Percentiles rank a stretch among this genome's conserved stretches.
These are phyloP conservation scores for Talpa occidentalis DNA, from an alignment of 2,113 vertebrate species.

Conservation along the genomic window DNA sequence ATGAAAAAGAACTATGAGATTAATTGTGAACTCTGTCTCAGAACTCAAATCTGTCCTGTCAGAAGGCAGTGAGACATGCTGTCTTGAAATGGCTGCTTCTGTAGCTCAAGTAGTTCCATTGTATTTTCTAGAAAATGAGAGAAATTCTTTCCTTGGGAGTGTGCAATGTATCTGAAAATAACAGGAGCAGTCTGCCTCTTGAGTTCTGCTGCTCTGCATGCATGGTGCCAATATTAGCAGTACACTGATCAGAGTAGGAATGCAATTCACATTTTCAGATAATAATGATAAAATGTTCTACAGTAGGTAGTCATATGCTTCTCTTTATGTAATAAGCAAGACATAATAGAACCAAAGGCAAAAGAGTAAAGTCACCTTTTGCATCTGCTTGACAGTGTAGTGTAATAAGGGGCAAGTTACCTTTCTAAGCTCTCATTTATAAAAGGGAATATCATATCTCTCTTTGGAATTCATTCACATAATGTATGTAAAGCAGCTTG, in stretches of 20 bases:
- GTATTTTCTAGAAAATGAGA: constrained; percentile 40
- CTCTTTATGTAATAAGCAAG: not conserved
- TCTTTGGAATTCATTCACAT: constrained; percentile 56
- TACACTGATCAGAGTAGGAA: not conserved
- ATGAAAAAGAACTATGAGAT: constrained; percentile 17
- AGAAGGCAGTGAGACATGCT: not conserved
- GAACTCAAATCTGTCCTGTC: not conserved
- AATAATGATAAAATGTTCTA: not conserved
- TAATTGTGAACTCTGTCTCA: not conserved
- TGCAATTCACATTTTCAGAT: not conserved
- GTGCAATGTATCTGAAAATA: not conserved
- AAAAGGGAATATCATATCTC: constrained; percentile 27
- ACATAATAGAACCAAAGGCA: not conserved
- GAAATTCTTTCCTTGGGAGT: not conserved
- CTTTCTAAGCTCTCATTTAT: constrained; percentile 43
- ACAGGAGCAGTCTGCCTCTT: not conserved
- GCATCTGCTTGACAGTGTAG: not conserved
- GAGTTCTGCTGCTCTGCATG: not conserved
- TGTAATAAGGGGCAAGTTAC: not conserved
- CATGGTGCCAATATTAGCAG: not conserved
- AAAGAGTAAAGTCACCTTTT: constrained; percentile 17
- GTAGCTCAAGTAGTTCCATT: not conserved
- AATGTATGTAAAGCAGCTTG: constrained; percentile 61
- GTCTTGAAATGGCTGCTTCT: not conserved
- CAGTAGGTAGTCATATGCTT: not conserved